Base-by-base conservation (phyloP, 2,113 vertebrate genomes). In the Bombycilla garrulus region DNA sequence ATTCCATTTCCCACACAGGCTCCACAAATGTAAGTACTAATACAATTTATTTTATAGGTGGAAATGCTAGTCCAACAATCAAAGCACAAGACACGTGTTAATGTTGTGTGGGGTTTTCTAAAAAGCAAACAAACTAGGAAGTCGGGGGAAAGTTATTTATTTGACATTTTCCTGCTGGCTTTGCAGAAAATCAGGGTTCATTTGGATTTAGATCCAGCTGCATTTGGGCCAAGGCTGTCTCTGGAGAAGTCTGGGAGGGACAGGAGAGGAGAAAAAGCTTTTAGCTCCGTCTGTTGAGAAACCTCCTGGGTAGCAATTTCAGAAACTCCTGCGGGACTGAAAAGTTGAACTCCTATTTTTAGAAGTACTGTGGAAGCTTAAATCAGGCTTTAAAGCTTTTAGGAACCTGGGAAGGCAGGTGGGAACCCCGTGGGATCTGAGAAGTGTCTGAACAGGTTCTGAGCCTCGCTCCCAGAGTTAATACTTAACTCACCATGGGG, bases 1-100 rank as follows among this genome's bases (percentile, higher is more conserved):
- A 5, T 81, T 74, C 69, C 17, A 1, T 53, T 88, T 64, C 31
- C 2, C 16, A 21, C 58, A 18, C 78, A 62, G 72, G 24, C 54
- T 48, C 72, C 86, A 36, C 56, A 36, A 93, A 76, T 31, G 96
- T 96, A 48, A 97, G 96, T 95, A 95, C 57, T 77, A 84, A 84
- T 4, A 3, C 2, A 24, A 33, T 61, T 56, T 56, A 3, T 82
- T 88, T 88, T 83, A 16, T 5, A 3, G 71, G 47, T 85, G 50
- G 54, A 85, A 35, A 57, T 15, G 70, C 44, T 80, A 92, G 51
- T 31, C 42, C 38, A 3, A 35, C 1, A 69, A 79, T 70, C 26
- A 66, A 67, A 90, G 87, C 64, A n/a, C 29, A 9, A n/a, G 16
- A 2, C 14, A 15, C 11, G 1, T 20, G 69, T 25, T 44, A n/a